Conservation (phyloP, 2,113 vertebrate genomes). For the Clarias magur region DNA sequence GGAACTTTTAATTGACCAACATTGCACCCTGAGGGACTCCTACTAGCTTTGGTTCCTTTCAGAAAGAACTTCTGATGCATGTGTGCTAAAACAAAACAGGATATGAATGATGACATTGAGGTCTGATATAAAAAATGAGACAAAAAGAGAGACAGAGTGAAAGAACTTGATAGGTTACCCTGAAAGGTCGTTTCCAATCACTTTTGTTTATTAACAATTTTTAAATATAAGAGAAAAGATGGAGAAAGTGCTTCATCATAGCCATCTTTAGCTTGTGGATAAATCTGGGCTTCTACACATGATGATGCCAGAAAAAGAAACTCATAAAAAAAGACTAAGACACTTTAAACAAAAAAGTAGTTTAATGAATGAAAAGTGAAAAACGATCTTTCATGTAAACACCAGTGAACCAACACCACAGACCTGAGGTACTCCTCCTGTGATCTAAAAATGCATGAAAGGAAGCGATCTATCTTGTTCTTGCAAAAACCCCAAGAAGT, state of each 20-base stretch:
- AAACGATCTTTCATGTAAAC: background rate
- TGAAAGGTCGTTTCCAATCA: no score
- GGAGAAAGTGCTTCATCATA: background rate
- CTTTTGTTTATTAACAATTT: no score
- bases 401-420: background rate
- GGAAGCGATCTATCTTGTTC: no score
- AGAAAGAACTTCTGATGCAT: background rate
- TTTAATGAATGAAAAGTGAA: background rate
- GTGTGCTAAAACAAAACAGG: background rate
- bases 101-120: no score
- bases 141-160: no score
- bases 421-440: constrained; percentile 1
- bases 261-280: background rate
- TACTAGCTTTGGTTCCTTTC: background rate
- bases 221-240: no score
- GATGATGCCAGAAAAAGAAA: background rate
- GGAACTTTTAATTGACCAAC: no score
- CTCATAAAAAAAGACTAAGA: background rate
- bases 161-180: no score
- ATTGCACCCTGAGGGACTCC: background rate
- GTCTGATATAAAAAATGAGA: no score
- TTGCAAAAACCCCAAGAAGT: no score
- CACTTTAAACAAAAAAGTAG: background rate
- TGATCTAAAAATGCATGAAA: no score
- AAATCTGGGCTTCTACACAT: background rate